phyloP scores from a whole-genome alignment of 53 echinoderm and acorn worm genomes.

The Hippasteria phrygiana region DNA sequence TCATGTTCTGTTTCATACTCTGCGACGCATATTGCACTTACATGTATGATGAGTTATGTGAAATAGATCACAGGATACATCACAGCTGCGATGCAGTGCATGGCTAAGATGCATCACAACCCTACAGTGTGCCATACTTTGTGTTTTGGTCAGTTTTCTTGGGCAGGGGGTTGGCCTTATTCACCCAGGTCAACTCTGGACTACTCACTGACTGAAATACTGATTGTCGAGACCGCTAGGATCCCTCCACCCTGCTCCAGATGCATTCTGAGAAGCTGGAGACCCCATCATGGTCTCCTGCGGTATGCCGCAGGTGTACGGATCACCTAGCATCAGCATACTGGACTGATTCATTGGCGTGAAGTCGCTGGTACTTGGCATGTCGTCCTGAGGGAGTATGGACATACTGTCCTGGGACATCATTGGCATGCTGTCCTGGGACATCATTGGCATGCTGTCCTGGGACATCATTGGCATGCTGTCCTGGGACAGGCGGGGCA shows the following conservation, averaged over 20 bases:
- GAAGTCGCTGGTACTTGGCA: not conserved
- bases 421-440: not conserved
- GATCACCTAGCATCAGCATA: not conserved
- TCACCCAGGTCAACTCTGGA: not conserved
- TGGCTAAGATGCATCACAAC: too few species aligned
- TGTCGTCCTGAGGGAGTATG: not conserved
- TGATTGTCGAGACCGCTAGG: not conserved
- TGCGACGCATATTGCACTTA: too few species aligned
- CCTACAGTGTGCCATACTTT: too few species aligned
- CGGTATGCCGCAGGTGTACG: not conserved
- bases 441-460: not conserved
- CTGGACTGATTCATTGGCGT: not conserved
- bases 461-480: constrained; percentile 3
- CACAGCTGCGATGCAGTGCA: too few species aligned
- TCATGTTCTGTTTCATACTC: too few species aligned
- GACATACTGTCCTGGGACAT: constrained; percentile 1
- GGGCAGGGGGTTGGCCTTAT: not conserved
- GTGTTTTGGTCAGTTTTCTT: too few species aligned
- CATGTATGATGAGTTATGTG: too few species aligned
- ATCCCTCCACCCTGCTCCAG: not conserved
- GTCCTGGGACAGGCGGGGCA: not conserved
- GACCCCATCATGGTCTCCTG: not conserved
- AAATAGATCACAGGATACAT: too few species aligned
- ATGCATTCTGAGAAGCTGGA: not conserved
- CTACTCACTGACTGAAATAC: not conserved